Base-by-base conservation (phyloP, 2,797 vertebrate genomes). In the Parauchenoglanis punctatus region DNA sequence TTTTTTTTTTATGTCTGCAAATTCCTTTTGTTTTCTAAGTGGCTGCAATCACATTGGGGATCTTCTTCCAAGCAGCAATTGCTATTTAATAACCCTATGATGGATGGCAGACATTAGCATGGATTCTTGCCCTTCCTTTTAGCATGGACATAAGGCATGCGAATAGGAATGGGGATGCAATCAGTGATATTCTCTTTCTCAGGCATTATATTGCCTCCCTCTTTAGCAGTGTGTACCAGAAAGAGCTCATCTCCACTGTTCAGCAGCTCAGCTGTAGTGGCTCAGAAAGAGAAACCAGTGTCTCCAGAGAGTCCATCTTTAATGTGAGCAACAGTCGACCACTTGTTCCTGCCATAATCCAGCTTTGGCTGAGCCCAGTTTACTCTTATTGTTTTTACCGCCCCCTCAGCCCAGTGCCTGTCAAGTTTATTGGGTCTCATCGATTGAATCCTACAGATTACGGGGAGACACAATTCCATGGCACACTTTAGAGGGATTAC, bases 401-500 rank as follows among this genome's bases (percentile, higher is more conserved):
- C 87, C 89, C 85, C 80, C 44, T 80, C 80, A 85, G 89, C 89
- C 87, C 91, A 88, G 88, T 91, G 89, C 85, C 86, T 90, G 88
- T 92, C 91, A 88, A 91, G 88, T 89, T 87, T 88, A 40, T 89
- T 85, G 84, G 88, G 89, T 91, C 87, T 90, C 90, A 92, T 89
- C 88, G 89, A 93, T 90, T 90, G 87, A 91, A 92, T 91, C 86
- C 82, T 73, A 52, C 91, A 92, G 91, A 94, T 93, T 92, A 92
- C 87, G 73, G 18, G 81, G 86, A 83, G 93, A 92, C 92, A 93
- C 93, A 92, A 93, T 93, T 91, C 94, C 89, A 86, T 90, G 88
- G 89, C 88, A 86, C 93, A 93, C 93, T 94, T 93, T 91, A 94
- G 93, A 94, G 88, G 92, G 93, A 94, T 93, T 93, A 94, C 12